A percentile compares a stretch with the other conserved stretches of the same genome.
Conservation (phyloP, 2,797 vertebrate species). For the Falco columbarius region DNA sequence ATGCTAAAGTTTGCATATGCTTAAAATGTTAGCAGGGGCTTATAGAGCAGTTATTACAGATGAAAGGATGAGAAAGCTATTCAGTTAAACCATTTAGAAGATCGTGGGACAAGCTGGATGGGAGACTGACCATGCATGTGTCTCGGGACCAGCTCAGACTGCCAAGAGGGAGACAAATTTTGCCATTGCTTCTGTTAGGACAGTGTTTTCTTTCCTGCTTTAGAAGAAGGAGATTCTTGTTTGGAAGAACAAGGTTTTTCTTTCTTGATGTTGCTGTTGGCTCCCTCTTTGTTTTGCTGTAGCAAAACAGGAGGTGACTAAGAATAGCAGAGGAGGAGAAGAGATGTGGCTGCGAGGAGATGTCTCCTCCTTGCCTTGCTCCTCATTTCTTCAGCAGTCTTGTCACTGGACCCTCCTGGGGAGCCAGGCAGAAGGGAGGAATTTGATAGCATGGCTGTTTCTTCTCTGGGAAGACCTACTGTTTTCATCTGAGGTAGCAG, state of each 20-base stretch:
- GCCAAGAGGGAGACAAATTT: background rate
- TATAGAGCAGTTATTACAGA: too few relatives aligned
- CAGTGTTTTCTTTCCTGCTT: background rate
- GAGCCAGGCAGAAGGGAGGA: background rate
- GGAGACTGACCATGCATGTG: background rate
- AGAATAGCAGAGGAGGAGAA: background rate
- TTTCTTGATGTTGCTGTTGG: slow-evolving; percentile 6
- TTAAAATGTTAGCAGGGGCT: background rate
- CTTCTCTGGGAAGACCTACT: background rate
- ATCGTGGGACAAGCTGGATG: background rate
- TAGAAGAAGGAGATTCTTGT: background rate
- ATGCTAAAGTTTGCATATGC: background rate
- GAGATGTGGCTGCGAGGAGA: background rate
- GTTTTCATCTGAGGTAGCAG: background rate
- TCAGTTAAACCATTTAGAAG: background rate
- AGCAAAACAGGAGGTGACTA: background rate
- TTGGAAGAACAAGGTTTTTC: background rate
- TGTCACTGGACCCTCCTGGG: background rate
- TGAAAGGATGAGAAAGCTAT: background rate
- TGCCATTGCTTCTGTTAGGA: background rate
- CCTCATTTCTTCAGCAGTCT: background rate
- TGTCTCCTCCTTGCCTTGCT: background rate
- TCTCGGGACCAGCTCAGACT: background rate
- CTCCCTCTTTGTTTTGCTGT: background rate
- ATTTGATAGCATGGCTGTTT: background rate